Percentiles rank a stretch among this genome's conserved stretches.
Conservation (phyloP, 2,888 invertebrate genomes). For the Notocelia uddmanniana region DNA sequence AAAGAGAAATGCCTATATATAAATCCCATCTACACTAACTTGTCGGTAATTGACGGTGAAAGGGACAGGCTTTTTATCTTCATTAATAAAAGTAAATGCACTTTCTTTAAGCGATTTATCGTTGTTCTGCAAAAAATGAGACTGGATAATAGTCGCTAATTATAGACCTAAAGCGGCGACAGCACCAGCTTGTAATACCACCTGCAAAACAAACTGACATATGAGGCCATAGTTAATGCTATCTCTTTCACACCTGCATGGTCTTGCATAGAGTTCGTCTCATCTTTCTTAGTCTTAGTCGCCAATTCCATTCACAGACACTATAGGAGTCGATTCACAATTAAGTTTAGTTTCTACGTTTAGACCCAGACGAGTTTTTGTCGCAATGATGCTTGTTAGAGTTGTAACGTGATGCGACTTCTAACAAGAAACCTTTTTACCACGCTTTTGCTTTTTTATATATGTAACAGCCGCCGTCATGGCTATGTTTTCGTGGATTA, state of each 20-base stretch:
- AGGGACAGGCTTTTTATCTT: not conserved
- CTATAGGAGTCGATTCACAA: conserved; percentile 28
- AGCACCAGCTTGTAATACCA: not conserved
- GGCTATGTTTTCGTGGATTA: not conserved
- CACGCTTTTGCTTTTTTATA: not conserved
- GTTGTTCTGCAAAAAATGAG: not conserved
- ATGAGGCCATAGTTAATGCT: not conserved
- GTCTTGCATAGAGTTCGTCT: not conserved
- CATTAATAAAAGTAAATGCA: conserved; percentile 4
- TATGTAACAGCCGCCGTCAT: not conserved
- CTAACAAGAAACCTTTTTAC: conserved; percentile 9
- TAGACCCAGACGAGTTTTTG: conserved; percentile 24
- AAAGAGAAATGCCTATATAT: not conserved
- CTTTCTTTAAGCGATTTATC: conserved; percentile 14
- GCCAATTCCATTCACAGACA: not conserved
- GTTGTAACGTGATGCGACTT: not conserved
- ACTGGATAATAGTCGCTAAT: conserved; percentile 30
- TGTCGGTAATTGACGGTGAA: conserved; percentile 4
- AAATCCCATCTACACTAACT: not conserved
- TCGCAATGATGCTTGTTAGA: not conserved
- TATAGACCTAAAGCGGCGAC: conserved; percentile 10
- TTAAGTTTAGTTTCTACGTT: conserved; percentile 38
- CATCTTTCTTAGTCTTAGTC: not conserved
- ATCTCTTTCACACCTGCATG: not conserved
- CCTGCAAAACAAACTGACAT: not conserved